Evolutionary conservation across 2,797 vertebrate genomes (phyloP), one percentile per base, ranked within the genome.

Genomic region (Anguilla megastoma): DNA sequence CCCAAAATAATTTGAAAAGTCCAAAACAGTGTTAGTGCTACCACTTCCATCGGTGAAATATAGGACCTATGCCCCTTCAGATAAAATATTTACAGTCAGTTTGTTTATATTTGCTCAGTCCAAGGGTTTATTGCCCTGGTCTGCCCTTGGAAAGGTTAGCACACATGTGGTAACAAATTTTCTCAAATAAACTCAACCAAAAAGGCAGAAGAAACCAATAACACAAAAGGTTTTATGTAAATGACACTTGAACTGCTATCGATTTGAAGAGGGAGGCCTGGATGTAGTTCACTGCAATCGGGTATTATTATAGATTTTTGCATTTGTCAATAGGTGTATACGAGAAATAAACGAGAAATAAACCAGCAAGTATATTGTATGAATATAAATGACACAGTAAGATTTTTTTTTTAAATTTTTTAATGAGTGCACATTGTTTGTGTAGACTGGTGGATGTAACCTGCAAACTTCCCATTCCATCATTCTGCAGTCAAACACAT

Each of bases 51-150:
- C 33, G 7, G 74, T 76, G 74, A 76, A 76, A 76, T 76, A 76
- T 5, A 36, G 36, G 36, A n/a, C 33, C 33, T 76, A 21, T 76
- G 74, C 74, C 33, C 74, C 74, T 41, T 76, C 36, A 76, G 27
- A 76, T 71, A 76, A 41, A 18, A 76, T 52, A 54, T 54, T 96
- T 96, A 96, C 96, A 96, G 95, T 96, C 95, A 96, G 95, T 95
- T 96, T 96, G 45, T 96, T 95, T 95, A 96, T 96, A 96, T 96
- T 96, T 96, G 96, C 95, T 95, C 95, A 95, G 96, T 96, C 96
- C 96, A 96, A 95, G 94, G 96, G 96, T 96, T 96, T 97, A 96
- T 95, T 96, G 93, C 95, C 95, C 95, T 93, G 93, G 94, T 94
- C 94, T 96, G 96, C 96, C 96, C 96, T 95, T 94, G 95, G 95